Conservation (phyloP, 1,140 invertebrate species). For the Drosophila mojavensis region DNA sequence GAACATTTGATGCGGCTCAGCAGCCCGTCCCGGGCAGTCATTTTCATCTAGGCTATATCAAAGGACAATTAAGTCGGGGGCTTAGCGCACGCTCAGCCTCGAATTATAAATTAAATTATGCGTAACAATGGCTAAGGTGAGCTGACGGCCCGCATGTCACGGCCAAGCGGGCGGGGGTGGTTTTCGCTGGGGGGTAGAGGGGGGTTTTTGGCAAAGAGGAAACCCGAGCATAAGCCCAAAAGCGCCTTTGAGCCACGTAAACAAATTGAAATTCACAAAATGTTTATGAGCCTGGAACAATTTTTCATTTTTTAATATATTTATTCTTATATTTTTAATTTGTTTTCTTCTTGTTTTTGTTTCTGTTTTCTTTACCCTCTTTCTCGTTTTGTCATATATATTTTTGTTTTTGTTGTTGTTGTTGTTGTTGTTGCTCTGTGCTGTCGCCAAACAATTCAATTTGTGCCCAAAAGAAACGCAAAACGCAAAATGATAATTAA, state of each 20-base stretch:
- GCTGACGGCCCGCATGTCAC: slow-evolving; percentile 4
- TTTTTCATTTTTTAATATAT: slow-evolving; percentile 50
- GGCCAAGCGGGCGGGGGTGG: not conserved
- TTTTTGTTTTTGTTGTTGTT: not conserved
- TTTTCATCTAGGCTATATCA: slow-evolving; percentile 13
- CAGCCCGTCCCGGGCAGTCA: not conserved
- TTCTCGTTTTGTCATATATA: not conserved
- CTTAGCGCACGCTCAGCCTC: not conserved
- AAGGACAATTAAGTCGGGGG: slow-evolving; percentile 11
- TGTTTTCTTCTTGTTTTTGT: not conserved
- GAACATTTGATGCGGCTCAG: slow-evolving; percentile 1
- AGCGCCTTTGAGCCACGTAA: slow-evolving; percentile 50
- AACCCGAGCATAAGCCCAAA: slow-evolving; percentile 28
- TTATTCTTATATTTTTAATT: slow-evolving; percentile 31
- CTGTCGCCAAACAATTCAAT: slow-evolving; percentile 56
- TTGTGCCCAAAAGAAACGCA: slow-evolving; percentile 48
- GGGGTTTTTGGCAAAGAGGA: not conserved
- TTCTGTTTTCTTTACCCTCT: not conserved
- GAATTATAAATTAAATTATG: slow-evolving; percentile 39
- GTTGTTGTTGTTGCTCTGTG: not conserved
- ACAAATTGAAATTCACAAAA: slow-evolving; percentile 64
- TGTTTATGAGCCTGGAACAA: slow-evolving; percentile 37
- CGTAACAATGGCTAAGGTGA: slow-evolving; percentile 4
- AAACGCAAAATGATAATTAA: slow-evolving; percentile 71
- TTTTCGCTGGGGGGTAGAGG: too few relatives aligned